Evolutionary conservation across 2,888 invertebrate species (phyloP), one percentile per base, ranked within the genome.

Genomic region (Phyto melanocephala): DNA sequence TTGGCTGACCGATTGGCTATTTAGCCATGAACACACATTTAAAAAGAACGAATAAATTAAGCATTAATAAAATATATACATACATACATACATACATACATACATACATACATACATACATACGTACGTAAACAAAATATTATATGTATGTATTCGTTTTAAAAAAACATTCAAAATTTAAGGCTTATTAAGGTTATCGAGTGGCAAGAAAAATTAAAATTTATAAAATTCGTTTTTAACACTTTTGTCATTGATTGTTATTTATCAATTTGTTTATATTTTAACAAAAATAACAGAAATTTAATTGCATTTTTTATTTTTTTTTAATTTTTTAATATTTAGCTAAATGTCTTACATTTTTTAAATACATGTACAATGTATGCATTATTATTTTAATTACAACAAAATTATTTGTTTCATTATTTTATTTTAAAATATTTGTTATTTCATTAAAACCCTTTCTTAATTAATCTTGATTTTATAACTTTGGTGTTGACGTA

Each of bases 271-370:
- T 17, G 11, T 17, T 62, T 17, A 8, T n/a, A 10, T 13, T 54
- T 33, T 52, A 28, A 28, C 8, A 24, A 0, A 5, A 8, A 6
- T 35, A 28, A 28, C 22, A 65, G 72, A 72, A 74, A 75, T 77
- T 74, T 81, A 81, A 81, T 81, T 77, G 81, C 77, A 78, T 81
- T 81, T 77, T 77, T 68, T 67, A n/a, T 42, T 67, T 76, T 81
- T 76, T 71, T 65, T 67, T 42, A 11, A 7, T 54, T 65, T 58
- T 58, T 33, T 70, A n/a, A n/a, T n/a, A n/a, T n/a, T n/a, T n/a
- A n/a, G n/a, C n/a, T n/a, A n/a, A n/a, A n/a, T n/a, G n/a, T n/a
- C n/a, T n/a, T n/a, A n/a, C n/a, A n/a, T n/a, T n/a, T n/a, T n/a
- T n/a, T n/a, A n/a, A n/a, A n/a, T n/a, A n/a, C n/a, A n/a, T n/a